Conservation (phyloP, 2,888 invertebrate species). For the Carpatolechia fugitivella region DNA sequence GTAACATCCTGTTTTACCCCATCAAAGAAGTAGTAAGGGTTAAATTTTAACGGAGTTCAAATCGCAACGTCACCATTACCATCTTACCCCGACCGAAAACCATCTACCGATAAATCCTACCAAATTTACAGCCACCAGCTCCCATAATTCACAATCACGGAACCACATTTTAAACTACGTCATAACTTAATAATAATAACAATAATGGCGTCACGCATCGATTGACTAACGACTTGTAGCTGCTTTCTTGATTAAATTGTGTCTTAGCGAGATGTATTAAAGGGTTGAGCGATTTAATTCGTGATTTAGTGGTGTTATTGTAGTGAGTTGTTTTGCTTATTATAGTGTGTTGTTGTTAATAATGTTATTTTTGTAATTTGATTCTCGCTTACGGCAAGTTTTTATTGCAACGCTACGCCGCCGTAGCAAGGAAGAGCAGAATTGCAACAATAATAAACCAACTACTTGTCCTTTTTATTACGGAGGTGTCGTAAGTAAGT, state of each 20-base stretch:
- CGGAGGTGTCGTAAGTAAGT: too few species aligned
- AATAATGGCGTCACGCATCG: slow-evolving; percentile 65
- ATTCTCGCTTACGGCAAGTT: too few species aligned
- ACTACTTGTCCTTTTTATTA: too few species aligned
- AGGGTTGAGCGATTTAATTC: slow-evolving; percentile 53
- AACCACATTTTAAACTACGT: slow-evolving; percentile 71
- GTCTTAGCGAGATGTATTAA: slow-evolving; percentile 45
- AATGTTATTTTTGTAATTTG: too few species aligned
- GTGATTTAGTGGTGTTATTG: slow-evolving; percentile 28
- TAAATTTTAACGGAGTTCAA: slow-evolving; percentile 22
- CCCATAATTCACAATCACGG: slow-evolving; percentile 64
- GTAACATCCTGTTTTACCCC: neutral
- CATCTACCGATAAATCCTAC: slow-evolving; percentile 52
- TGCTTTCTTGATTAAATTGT: slow-evolving; percentile 63
- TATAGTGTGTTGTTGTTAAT: neutral
- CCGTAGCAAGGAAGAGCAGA: too few species aligned
- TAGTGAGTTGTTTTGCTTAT: neutral
- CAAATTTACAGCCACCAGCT: slow-evolving; percentile 60
- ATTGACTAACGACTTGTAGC: slow-evolving; percentile 59
- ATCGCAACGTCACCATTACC: slow-evolving; percentile 53
- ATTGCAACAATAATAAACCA: too few species aligned
- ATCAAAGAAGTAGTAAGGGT: neutral
- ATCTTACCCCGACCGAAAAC: slow-evolving; percentile 49
- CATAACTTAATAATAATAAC: slow-evolving; percentile 57
- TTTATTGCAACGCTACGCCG: too few species aligned